A percentile compares a stretch with the other conserved stretches of the same genome.
These are phyloP conservation scores for Pachypeltis micranthus DNA, from an alignment of 1,140 invertebrate species.

Conservation along the genomic window DNA sequence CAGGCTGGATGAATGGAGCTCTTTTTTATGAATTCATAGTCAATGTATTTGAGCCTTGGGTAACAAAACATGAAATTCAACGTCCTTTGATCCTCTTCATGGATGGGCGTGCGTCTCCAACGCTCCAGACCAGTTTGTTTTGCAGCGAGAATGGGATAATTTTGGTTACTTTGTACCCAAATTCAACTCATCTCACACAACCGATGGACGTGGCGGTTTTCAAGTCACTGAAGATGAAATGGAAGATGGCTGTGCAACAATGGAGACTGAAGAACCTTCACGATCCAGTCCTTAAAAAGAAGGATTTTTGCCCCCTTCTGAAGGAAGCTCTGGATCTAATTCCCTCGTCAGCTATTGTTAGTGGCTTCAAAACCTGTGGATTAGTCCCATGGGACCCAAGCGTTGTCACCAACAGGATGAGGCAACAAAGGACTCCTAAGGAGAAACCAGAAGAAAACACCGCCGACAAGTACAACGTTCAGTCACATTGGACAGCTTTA, in stretches of 20 bases:
- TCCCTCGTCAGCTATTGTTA: not conserved
- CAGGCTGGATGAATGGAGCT: conserved; percentile 24
- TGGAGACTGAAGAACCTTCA: conserved; percentile 22
- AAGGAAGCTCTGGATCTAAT: conserved; percentile 4
- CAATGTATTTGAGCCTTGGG: conserved; percentile 24
- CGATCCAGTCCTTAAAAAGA: conserved; percentile 25
- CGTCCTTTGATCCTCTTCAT: conserved; percentile 34
- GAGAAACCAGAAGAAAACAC: not conserved
- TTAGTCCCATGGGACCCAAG: not conserved
- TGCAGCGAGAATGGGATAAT: conserved; percentile 34
- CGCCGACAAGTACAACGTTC: not conserved
- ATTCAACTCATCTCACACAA: conserved; percentile 37
- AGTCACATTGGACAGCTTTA: not conserved
- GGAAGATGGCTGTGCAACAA: conserved; percentile 30
- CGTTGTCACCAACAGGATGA: no score
- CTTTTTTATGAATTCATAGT: conserved; percentile 22
- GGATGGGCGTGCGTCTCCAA: conserved; percentile 35
- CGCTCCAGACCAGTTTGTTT: conserved; percentile 32
- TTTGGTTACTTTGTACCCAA: conserved; percentile 34
- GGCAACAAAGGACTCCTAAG: not conserved
- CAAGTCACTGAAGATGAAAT: conserved; percentile 30
- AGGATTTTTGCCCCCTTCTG: conserved; percentile 19
- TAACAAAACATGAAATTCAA: conserved; percentile 19
- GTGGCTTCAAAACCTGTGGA: conserved; percentile 5
- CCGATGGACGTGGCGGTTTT: conserved; percentile 35